phyloP scores from a whole-genome alignment of 2,888 invertebrate species.

The Phasia obesa region DNA sequence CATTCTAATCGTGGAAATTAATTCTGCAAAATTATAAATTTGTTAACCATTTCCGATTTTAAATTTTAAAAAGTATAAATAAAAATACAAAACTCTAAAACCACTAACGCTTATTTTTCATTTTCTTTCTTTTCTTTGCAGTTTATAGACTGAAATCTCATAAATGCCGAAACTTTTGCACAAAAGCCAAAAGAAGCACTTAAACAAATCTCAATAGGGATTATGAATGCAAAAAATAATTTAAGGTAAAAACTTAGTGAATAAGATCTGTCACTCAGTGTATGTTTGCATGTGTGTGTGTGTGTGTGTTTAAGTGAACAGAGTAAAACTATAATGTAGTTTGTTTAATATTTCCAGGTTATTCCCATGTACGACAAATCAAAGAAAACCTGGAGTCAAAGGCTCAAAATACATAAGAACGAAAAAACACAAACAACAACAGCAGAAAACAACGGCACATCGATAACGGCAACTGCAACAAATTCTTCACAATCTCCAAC shows the following conservation, averaged over 20 bases:
- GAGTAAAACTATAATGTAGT: not conserved
- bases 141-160: constrained; percentile 26
- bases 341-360: constrained; percentile 69
- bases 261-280: not conserved
- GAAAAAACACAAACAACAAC: constrained; percentile 83
- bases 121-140: constrained; percentile 39
- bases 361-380: constrained; percentile 82
- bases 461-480: constrained; percentile 72
- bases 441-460: constrained; percentile 75
- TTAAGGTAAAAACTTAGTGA: constrained; percentile 54
- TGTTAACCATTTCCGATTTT: not conserved
- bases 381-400: constrained; percentile 89
- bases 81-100: not conserved
- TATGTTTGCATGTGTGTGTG: not conserved
- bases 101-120: constrained; percentile 15
- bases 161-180: constrained; percentile 43
- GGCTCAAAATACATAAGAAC: constrained; percentile 85
- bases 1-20: too few species aligned
- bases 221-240: constrained; percentile 68
- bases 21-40: not conserved
- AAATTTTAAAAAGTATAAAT: too few species aligned
- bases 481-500: constrained; percentile 47
- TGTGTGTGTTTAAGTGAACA: not conserved
- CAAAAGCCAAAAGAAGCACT: constrained; percentile 34
- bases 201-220: constrained; percentile 67